Conservation (phyloP, 2,113 vertebrate genomes). For the Microcebus griseorufus region DNA sequence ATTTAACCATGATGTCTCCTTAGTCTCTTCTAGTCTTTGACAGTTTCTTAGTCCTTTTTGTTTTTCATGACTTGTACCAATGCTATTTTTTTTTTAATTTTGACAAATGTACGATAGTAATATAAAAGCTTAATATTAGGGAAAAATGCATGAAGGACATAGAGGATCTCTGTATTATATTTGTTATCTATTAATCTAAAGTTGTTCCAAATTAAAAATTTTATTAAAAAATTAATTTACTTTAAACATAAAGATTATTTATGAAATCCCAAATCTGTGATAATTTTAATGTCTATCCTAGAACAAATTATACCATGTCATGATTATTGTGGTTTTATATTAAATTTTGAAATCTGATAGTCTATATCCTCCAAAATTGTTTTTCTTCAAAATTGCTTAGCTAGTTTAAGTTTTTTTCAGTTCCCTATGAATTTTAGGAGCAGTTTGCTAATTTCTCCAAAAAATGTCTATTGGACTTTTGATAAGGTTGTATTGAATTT, state of each 20-base stretch:
- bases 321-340: neutral
- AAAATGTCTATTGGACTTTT: neutral
- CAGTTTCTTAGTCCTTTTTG: neutral
- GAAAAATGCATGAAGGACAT: neutral
- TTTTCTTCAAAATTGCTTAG: neutral
- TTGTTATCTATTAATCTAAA: neutral
- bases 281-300: neutral
- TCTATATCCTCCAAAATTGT: neutral
- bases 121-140: neutral
- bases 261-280: neutral
- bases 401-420: neutral
- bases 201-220: neutral
- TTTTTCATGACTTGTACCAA: neutral
- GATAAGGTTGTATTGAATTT: neutral
- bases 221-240: neutral
- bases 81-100: neutral
- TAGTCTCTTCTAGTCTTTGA: neutral
- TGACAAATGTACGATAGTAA: neutral
- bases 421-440: neutral
- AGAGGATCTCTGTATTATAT: neutral
- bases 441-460: neutral
- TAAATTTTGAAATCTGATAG: neutral
- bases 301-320: accelerated
- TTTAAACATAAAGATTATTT: neutral
- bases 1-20: neutral